These are phyloP conservation scores for Sussaba pulchella DNA, from an alignment of 2,888 invertebrate genomes.

Conservation along the genomic window DNA sequence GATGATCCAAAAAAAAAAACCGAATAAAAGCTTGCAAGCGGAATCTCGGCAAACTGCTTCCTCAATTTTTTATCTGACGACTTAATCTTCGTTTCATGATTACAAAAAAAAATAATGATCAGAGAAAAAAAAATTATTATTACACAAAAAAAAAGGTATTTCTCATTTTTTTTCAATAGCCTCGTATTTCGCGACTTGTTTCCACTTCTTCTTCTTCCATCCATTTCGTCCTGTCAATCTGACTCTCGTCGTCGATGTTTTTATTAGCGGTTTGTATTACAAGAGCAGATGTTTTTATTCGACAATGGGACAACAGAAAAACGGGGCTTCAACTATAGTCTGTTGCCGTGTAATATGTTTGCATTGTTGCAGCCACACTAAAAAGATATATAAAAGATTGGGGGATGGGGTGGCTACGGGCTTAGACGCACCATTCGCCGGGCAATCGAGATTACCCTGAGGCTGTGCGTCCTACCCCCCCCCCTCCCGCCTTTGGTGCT, in stretches of 20 bases:
- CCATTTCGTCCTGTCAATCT: conserved; percentile 32
- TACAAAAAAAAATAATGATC: no score
- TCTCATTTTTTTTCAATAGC: not conserved
- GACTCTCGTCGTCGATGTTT: conserved; percentile 75
- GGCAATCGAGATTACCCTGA: conserved; percentile 39
- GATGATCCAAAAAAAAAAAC: no score
- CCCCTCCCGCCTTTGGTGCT: not conserved
- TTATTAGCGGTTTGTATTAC: conserved; percentile 84
- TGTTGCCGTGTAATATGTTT: conserved; percentile 77
- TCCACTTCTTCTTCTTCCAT: conserved; percentile 39
- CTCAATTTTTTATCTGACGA: no score
- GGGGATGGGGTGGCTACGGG: conserved; percentile 75
- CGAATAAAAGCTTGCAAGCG: no score
- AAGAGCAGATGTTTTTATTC: conserved; percentile 81
- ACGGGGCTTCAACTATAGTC: conserved; percentile 65
- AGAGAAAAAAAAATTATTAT: no score
- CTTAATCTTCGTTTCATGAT: no score
- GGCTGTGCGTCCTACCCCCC: conserved; percentile 3
- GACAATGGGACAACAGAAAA: conserved; percentile 74
- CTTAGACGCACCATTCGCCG: conserved; percentile 35
- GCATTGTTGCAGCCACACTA: conserved; percentile 74
- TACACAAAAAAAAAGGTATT: no score
- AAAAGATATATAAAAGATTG: conserved; percentile 79
- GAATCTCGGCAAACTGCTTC: no score
- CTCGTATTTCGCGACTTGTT: conserved; percentile 4